Percentiles rank a stretch among this genome's conserved stretches.
Evolutionary conservation across 2,888 invertebrate species (phyloP).

Genomic region (Drosophila tanythrix): DNA sequence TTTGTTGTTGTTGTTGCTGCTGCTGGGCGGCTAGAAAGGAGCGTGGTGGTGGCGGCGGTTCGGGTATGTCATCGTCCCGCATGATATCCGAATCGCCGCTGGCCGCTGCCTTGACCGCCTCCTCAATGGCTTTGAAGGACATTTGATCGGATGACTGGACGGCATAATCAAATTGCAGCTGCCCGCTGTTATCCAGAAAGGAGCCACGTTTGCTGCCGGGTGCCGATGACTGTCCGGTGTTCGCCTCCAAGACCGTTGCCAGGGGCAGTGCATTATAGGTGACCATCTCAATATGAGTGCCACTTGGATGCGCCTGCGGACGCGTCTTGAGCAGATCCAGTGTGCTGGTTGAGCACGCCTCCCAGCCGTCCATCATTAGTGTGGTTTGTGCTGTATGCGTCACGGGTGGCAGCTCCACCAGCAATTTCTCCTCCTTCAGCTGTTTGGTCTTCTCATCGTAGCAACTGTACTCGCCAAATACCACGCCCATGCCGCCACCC

Average conservation of each 20-base stretch:
- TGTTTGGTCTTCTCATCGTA: constrained; percentile 87
- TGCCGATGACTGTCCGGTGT: constrained; percentile 29
- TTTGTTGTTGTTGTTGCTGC: constrained; percentile 61
- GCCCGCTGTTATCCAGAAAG: constrained; percentile 65
- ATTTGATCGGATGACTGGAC: constrained; percentile 82
- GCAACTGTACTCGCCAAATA: constrained; percentile 88
- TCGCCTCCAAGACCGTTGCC: constrained; percentile 59
- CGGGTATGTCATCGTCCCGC: constrained; percentile 86
- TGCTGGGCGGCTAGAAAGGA: constrained; percentile 83
- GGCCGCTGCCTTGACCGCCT: constrained; percentile 74
- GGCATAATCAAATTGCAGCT: constrained; percentile 77
- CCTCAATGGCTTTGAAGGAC: constrained; percentile 83
- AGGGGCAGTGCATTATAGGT: constrained; percentile 69
- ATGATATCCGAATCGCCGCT: constrained; percentile 63
- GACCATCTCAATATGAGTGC: constrained; percentile 69
- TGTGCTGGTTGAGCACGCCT: constrained; percentile 77
- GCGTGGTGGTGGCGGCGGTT: constrained; percentile 87
- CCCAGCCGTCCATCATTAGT: constrained; percentile 73
- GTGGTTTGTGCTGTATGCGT: constrained; percentile 53
- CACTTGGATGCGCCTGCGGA: constrained; percentile 24
- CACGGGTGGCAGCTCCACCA: constrained; percentile 87
- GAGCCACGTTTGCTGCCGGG: constrained; percentile 77
- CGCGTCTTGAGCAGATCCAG: constrained; percentile 82
- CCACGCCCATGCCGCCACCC: constrained; percentile 68
- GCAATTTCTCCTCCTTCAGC: constrained; percentile 86